Evolutionary conservation across 2,113 vertebrate species (phyloP), one percentile per base, ranked within the genome.

Genomic region (Pontoporia blainvillei): DNA sequence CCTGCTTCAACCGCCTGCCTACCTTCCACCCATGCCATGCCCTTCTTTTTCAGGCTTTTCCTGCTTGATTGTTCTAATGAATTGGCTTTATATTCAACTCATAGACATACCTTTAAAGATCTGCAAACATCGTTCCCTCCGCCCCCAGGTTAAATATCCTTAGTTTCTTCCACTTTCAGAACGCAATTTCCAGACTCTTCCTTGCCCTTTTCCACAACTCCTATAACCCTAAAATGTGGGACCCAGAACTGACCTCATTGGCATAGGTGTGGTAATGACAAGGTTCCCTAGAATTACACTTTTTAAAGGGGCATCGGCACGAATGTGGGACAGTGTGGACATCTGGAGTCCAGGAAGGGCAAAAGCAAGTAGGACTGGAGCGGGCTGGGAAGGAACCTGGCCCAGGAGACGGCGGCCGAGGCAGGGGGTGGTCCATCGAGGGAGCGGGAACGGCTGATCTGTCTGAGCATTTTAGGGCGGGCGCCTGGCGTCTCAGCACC

Each of bases 51-150:
- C 71, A 54, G 64, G 59, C n/a, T 61, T 86, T 81, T 57, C 64
- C 66, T 83, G 66, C 31, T 57, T 59, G 34, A 25, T 18, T 54
- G 49, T 86, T 67, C 3, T 71, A 86, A n/a, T 12, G n/a, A 73
- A 39, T 6, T 52, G 46, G 6, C n/a, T 69, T 31, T 18, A 31
- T 44, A 23, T 17, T 73, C 41, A 81, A 34, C 64, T 54, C 2
- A 21, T 61, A 62, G 49, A 73, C 20, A 62, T 27, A 36, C 39
- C 66, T 90, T 86, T 90, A 82, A 76, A 52, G 20, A 64, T 75
- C 49, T 71, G 49, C 72, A 86, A 14, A 69, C 59, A 18, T 8
- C 27, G 11, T 21, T 29, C 11, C 17, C 1, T 7, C 39, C 39
- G 39, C 39, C 13, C 11, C 31, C 39, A 27, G 29, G n/a, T 44